Percentiles rank a stretch among this genome's conserved stretches.
Conservation (phyloP, 2,113 vertebrate genomes). For the Heloderma charlesbogerti region DNA sequence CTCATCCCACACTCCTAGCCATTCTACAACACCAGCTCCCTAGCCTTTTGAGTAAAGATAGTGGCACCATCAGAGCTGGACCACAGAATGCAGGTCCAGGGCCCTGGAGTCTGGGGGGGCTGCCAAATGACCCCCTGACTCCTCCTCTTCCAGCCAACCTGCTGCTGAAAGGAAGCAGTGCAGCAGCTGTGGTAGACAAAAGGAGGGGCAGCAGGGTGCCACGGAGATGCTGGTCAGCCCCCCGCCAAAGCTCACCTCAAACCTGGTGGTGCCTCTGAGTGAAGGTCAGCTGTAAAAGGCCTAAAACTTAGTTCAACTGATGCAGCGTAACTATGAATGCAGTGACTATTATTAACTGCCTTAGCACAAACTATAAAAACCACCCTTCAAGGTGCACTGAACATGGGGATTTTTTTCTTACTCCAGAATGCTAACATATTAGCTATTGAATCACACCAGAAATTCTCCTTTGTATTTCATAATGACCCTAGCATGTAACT, state of each 20-base stretch:
- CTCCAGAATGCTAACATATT: neutral
- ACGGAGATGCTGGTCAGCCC: no score
- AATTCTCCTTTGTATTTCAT: constrained; percentile 4
- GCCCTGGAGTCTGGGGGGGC: no score
- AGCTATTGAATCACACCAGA: neutral
- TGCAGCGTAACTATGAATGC: accelerated
- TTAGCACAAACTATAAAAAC: neutral
- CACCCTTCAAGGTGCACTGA: constrained; percentile 2
- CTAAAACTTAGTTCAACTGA: neutral
- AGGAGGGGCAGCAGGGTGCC: no score
- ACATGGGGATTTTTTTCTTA: neutral
- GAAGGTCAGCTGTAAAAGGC: neutral
- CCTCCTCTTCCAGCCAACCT: no score
- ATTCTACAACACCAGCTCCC: neutral
- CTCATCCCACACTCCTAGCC: neutral
- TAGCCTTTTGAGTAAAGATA: neutral
- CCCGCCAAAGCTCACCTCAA: no score
- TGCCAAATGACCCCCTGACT: no score
- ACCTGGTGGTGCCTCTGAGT: no score
- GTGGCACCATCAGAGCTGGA: no score
- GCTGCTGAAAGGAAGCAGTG: neutral
- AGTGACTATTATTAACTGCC: neutral
- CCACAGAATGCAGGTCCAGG: no score
- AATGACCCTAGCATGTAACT: neutral
- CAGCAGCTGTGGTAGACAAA: neutral